Evolutionary conservation across 2,797 vertebrate genomes (phyloP).

Genomic region (Platalea minor): DNA sequence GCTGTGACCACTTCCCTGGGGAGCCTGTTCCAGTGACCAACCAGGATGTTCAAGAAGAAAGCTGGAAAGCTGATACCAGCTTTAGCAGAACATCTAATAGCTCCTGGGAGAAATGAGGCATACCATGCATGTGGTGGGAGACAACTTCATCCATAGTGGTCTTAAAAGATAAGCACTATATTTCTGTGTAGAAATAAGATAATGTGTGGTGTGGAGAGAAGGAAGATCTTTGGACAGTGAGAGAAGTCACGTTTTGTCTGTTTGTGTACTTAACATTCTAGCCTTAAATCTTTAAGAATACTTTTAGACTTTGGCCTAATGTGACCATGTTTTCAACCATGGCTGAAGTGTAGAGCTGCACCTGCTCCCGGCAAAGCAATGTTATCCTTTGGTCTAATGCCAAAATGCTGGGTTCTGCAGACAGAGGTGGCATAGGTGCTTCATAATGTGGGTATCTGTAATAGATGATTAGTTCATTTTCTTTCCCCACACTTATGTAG

Average conservation of each 20-base stretch:
- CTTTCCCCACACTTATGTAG: background rate
- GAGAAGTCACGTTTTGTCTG: background rate
- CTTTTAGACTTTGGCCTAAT: background rate
- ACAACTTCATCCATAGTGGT: background rate
- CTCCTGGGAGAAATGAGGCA: background rate
- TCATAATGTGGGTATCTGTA: background rate
- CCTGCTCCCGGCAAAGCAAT: background rate
- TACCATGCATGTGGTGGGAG: background rate
- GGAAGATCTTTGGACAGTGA: background rate
- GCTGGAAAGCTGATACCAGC: background rate
- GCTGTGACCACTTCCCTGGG: background rate
- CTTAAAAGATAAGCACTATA: background rate
- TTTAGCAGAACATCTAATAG: background rate
- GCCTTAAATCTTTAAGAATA: background rate
- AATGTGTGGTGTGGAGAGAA: background rate
- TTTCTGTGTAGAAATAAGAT: background rate
- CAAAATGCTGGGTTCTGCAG: background rate
- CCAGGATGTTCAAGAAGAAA: background rate
- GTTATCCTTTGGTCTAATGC: background rate
- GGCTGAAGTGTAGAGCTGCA: background rate
- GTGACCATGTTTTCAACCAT: background rate
- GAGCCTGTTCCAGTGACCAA: background rate
- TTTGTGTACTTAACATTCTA: background rate
- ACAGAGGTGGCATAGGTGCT: background rate
- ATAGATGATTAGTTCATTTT: background rate